Evolutionary conservation across 2,888 invertebrate genomes (phyloP).

Genomic region (Drosophila recens): DNA sequence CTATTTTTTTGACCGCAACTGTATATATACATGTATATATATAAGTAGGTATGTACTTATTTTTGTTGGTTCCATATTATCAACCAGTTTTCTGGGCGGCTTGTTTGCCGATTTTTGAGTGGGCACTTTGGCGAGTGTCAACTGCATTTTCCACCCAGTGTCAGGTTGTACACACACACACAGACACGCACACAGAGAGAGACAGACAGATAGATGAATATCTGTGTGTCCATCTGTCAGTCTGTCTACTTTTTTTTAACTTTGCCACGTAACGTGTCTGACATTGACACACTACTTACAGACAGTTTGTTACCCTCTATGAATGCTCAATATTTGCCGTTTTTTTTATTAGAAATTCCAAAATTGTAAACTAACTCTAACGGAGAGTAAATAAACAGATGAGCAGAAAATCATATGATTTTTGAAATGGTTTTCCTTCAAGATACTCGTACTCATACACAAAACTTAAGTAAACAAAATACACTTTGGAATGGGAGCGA

Average conservation of each 20-base stretch:
- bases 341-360: constrained; percentile 3
- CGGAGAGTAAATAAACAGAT: constrained; percentile 32
- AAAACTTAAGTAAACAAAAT: neutral
- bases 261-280: constrained; percentile 26
- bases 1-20: too few relatives aligned
- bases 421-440: neutral
- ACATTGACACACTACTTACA: constrained; percentile 53
- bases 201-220: neutral
- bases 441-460: constrained; percentile 12
- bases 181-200: constrained; percentile 11
- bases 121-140: constrained; percentile 49
- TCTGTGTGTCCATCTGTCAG: constrained; percentile 12
- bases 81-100: constrained; percentile 37
- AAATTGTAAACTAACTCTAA: constrained; percentile 13
- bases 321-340: constrained; percentile 10
- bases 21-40: neutral
- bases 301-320: neutral
- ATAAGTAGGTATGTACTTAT: neutral
- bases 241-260: constrained; percentile 6
- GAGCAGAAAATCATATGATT: neutral
- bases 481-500: neutral
- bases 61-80: constrained; percentile 12
- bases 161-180: constrained; percentile 12
- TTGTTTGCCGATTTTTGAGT: constrained; percentile 44
- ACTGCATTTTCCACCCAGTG: constrained; percentile 43